phyloP scores from a whole-genome alignment of 2,797 vertebrate species.

The Natrix natrix region DNA sequence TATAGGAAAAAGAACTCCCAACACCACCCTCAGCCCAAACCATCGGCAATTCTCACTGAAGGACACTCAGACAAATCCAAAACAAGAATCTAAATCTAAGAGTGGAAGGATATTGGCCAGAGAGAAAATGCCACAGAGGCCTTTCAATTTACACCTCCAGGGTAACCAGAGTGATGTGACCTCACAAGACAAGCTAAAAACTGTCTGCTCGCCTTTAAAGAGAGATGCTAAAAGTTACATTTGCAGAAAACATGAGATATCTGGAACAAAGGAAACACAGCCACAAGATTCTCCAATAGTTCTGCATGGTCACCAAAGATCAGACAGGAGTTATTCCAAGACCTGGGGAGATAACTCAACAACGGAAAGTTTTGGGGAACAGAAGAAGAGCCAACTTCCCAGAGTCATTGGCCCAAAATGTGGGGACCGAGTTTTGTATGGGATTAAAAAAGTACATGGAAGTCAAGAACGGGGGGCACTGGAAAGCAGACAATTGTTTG shows the following conservation, averaged over 20 bases:
- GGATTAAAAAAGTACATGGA: background rate
- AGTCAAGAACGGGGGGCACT: rapidly evolving
- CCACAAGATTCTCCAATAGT: conserved; percentile 20
- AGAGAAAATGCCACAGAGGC: conserved; percentile 12
- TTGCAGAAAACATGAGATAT: background rate
- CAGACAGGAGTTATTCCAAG: conserved; percentile 11
- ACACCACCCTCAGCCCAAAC: background rate
- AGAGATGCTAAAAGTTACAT: background rate
- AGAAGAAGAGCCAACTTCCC: conserved; percentile 28
- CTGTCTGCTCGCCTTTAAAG: conserved; percentile 73
- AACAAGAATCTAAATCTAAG: background rate
- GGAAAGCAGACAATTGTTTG: background rate
- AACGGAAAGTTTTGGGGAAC: conserved; percentile 16
- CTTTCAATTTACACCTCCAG: rapidly evolving
- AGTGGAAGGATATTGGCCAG: conserved; percentile 1
- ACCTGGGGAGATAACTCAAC: conserved; percentile 49
- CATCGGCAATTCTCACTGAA: rapidly evolving
- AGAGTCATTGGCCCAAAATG: conserved; percentile 14
- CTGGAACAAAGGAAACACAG: background rate
- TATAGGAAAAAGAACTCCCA: conserved; percentile 54
- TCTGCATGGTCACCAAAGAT: conserved; percentile 1
- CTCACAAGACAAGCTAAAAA: conserved; percentile 65
- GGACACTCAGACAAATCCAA: background rate
- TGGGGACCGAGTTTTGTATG: background rate
- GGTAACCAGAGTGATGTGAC: conserved; percentile 8